phyloP scores from a whole-genome alignment of 2,888 invertebrate species.

The Branchipolynoe longqiensis region DNA sequence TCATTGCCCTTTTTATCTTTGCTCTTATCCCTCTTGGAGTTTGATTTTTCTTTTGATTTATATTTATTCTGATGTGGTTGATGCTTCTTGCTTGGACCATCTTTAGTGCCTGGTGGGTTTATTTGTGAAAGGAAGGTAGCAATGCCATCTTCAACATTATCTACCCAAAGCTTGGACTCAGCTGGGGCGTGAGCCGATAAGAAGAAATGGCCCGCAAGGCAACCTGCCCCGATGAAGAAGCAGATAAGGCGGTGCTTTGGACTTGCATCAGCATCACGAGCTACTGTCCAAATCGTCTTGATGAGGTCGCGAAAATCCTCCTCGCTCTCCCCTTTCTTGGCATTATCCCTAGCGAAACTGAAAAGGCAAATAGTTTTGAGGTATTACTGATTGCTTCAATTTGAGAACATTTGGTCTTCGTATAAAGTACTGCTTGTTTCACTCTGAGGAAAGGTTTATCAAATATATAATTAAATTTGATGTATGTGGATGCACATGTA shows the following conservation, averaged over 20 bases:
- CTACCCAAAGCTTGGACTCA: not conserved
- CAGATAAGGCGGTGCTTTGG: not conserved
- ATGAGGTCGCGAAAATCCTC: slow-evolving; percentile 6
- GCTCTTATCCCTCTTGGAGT: too few species aligned
- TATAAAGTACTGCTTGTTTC: too few species aligned
- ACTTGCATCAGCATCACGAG: not conserved
- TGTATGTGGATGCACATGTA: too few species aligned
- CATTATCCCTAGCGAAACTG: slow-evolving; percentile 4
- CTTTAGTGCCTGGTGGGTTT: too few species aligned
- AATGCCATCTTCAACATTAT: not conserved
- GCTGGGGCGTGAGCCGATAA: not conserved
- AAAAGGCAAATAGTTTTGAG: not conserved
- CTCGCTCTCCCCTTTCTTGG: not conserved
- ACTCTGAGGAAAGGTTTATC: too few species aligned
- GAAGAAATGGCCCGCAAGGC: not conserved
- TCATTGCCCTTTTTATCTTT: too few species aligned
- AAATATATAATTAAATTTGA: too few species aligned
- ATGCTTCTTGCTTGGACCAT: too few species aligned
- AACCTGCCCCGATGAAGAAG: slow-evolving; percentile 26
- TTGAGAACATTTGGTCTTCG: too few species aligned
- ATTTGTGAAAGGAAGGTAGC: not conserved
- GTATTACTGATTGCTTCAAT: too few species aligned
- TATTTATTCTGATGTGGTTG: too few species aligned
- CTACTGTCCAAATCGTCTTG: not conserved
- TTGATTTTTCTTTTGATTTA: too few species aligned